Base-by-base conservation (phyloP, 1,140 invertebrate genomes). In the Acyrthosiphon pisum region DNA sequence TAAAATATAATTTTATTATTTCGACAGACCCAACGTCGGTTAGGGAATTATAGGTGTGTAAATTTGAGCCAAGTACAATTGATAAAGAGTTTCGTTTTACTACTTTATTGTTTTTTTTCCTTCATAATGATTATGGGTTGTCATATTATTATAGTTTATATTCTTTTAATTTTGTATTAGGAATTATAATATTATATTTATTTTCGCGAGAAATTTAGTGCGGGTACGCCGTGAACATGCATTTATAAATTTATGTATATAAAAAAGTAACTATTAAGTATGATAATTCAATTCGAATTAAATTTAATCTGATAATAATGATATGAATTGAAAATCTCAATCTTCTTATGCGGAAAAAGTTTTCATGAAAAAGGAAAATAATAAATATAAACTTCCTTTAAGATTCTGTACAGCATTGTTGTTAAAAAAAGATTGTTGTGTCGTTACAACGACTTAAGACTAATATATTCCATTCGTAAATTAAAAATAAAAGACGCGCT, bases 121-220 rank as follows among this genome's bases (percentile, higher is more conserved):
- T 8, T 30, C 11, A 11, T 30, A 84, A 84, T 84, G 30, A 44
- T 44, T 41, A 84, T 84, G 37, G 81, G n/a, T 76, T 76, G 30
- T 76, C 60, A 68, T 76, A 76, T 76, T 76, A 76, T n/a, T 35
- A 76, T n/a, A 68, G n/a, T 76, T n/a, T 76, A 76, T 76, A n/a
- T 76, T n/a, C 0, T 76, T 20, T 76, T 76, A 22, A 76, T 76
- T 76, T 76, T 35, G 30, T n/a, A 20, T 7, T 53, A 53, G 50
- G 6, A 6, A 53, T 53, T 53, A 53, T 50, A 50, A 30, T 68
- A 60, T 68, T 68, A 9, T 30, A 50, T 20, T 53, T 76, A n/a
- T 76, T 76, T n/a, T n/a, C 30, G 6, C 7, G 50, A n/a, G 60
- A 35, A 4, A 76, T 68, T 68, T 41, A 22, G 37, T 11, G 9